Conservation (phyloP, 2,113 vertebrate species). For the Pygoscelis adeliae region DNA sequence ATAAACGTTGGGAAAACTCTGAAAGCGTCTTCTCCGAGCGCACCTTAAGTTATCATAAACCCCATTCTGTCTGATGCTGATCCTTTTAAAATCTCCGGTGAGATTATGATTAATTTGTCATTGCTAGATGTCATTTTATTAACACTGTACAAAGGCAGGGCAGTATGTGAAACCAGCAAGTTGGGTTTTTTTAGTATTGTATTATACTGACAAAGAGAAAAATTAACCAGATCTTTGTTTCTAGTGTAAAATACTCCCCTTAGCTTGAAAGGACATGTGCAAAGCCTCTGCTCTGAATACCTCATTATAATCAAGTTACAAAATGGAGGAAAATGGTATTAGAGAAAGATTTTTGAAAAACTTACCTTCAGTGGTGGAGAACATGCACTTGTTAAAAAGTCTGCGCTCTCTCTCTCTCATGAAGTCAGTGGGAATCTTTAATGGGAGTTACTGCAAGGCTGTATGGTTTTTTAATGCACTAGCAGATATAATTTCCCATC, state of each 20-base stretch:
- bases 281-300: neutral
- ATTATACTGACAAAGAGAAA: neutral
- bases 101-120: neutral
- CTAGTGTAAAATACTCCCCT: neutral
- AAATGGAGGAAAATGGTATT: neutral
- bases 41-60: neutral
- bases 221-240: neutral
- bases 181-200: neutral
- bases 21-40: neutral
- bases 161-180: neutral
- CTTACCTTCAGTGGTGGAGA: neutral
- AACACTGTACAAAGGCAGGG: neutral
- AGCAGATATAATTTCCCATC: conserved; percentile 11
- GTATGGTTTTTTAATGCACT: neutral
- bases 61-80: neutral
- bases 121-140: conserved; percentile 6
- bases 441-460: neutral
- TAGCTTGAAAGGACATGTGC: neutral
- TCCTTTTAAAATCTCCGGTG: neutral
- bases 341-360: neutral
- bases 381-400: neutral
- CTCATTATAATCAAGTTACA: neutral
- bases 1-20: neutral
- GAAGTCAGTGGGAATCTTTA: conserved; percentile 2
- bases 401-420: neutral